Evolutionary conservation across 2,797 vertebrate species (phyloP).

Genomic region (Acridotheres tristis): DNA sequence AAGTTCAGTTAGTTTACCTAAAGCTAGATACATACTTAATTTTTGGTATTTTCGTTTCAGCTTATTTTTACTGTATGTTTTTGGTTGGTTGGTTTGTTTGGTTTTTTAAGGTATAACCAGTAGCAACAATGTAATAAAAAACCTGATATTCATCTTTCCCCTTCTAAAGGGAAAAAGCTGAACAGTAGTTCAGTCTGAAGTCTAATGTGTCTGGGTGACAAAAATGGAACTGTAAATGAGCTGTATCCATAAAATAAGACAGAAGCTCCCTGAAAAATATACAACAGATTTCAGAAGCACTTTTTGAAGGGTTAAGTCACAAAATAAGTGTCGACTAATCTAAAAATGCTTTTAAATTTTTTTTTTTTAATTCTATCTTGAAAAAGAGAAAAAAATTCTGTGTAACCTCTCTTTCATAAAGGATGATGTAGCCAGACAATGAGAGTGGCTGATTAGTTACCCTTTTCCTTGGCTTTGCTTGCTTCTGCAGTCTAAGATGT

Average conservation of each 20-base stretch:
- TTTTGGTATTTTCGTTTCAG: neutral
- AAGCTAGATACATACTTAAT: neutral
- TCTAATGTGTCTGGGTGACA: neutral
- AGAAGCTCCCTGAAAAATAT: neutral
- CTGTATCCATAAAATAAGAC: neutral
- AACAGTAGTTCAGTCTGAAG: neutral
- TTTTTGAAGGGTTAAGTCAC: neutral
- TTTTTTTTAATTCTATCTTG: neutral
- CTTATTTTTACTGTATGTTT: neutral
- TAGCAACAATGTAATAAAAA: neutral
- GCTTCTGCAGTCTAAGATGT: constrained; percentile 23
- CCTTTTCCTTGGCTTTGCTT: constrained; percentile 3
- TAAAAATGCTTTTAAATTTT: neutral
- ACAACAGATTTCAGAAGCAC: neutral
- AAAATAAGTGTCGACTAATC: neutral
- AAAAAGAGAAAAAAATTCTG: neutral
- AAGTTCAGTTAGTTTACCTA: neutral
- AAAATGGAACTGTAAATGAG: neutral
- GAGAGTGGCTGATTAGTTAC: neutral
- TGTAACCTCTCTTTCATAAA: neutral
- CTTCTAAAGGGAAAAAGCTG: neutral
- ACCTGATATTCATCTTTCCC: neutral
- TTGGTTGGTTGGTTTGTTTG: neutral
- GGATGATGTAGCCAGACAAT: neutral
- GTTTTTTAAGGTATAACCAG: neutral